Percentiles rank a stretch among this genome's conserved stretches.
Evolutionary conservation across 2,797 vertebrate genomes (phyloP).

Genomic region (Otus scops): DNA sequence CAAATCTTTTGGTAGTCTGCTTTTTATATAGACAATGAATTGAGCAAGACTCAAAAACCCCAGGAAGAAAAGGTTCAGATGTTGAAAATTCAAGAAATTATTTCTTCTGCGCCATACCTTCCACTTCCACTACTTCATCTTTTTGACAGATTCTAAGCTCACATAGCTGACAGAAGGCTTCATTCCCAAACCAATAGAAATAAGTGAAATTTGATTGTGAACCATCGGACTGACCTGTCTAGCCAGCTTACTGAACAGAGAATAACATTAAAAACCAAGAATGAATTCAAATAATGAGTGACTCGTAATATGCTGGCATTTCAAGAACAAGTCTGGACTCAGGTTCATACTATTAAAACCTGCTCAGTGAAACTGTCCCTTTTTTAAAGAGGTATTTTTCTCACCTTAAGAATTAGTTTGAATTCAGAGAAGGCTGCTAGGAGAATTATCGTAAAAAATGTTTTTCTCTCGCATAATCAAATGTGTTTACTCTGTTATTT

Average conservation of each 20-base stretch:
- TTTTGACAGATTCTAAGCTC: background rate
- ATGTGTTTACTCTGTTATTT: background rate
- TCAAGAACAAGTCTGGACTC: background rate
- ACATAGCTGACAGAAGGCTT: background rate
- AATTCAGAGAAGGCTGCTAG: background rate
- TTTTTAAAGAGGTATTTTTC: background rate
- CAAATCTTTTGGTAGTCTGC: background rate
- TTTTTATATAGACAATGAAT: background rate
- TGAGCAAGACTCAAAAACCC: background rate
- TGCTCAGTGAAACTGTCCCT: background rate
- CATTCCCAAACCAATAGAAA: background rate
- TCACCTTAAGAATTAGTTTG: constrained; percentile 12
- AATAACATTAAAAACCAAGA: background rate
- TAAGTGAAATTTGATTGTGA: background rate
- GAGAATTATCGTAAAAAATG: background rate
- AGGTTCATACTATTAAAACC: background rate
- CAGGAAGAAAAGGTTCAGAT: background rate
- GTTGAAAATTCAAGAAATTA: background rate
- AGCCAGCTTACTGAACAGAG: background rate
- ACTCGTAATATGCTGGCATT: background rate
- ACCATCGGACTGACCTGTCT: background rate
- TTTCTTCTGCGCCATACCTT: background rate
- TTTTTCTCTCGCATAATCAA: constrained; percentile 8
- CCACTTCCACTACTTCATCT: background rate
- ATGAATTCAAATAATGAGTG: background rate